A percentile compares a stretch with the other conserved stretches of the same genome.
phyloP scores from a whole-genome alignment of 2,113 vertebrate species.

The Aptenodytes forsteri region DNA sequence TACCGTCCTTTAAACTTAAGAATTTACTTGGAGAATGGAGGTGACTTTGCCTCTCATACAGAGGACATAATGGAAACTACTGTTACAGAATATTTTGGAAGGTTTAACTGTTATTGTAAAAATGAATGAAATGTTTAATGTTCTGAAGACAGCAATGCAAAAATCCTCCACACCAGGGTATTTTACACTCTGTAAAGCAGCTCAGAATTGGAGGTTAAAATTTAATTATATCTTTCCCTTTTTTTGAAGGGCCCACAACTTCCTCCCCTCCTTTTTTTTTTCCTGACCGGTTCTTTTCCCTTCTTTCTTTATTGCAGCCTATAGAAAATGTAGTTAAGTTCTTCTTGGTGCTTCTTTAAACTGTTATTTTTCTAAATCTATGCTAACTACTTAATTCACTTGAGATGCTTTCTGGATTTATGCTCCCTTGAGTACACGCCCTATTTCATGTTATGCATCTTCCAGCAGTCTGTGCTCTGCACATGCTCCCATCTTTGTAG shows the following conservation, averaged over 20 bases:
- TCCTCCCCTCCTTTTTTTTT: not conserved
- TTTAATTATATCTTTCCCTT: not conserved
- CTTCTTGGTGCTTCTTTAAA: not conserved
- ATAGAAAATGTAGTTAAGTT: not conserved
- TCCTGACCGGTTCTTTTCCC: not conserved
- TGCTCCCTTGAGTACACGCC: not conserved
- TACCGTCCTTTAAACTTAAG: not conserved
- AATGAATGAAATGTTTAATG: not conserved
- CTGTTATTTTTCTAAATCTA: not conserved
- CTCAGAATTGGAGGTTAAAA: not conserved
- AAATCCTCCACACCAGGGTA: not conserved
- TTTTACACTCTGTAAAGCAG: not conserved
- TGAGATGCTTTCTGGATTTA: not conserved
- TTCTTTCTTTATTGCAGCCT: not conserved
- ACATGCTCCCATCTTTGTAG: not conserved
- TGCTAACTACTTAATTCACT: not conserved
- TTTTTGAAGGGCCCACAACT: not conserved
- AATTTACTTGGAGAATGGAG: not conserved
- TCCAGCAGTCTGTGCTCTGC: not conserved
- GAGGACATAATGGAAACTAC: not conserved
- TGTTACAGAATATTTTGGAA: not conserved
- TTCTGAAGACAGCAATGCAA: not conserved
- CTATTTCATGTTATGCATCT: not conserved
- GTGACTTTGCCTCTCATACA: not conserved
- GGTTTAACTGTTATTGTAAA: not conserved